A percentile compares a stretch with the other conserved stretches of the same genome.
Evolutionary conservation across 2,113 vertebrate species (phyloP).

Genomic region (Cepphus grylle): DNA sequence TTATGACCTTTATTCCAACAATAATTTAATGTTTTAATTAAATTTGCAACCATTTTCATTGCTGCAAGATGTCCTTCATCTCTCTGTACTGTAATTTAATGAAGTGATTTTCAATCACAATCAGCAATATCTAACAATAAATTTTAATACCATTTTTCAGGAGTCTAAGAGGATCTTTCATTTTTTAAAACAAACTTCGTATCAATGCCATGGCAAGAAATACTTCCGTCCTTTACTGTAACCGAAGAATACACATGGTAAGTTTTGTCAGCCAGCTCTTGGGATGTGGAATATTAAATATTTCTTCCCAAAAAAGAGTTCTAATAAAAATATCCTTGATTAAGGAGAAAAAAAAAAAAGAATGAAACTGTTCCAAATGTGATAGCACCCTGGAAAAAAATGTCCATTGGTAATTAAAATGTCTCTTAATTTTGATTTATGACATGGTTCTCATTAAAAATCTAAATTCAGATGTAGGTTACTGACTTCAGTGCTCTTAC

Average conservation of each 20-base stretch:
- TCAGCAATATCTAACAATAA: conserved; percentile 35
- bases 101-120: conserved; percentile 58
- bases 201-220: not conserved
- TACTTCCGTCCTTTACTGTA: not conserved
- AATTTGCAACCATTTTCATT: conserved; percentile 60
- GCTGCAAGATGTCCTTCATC: conserved; percentile 61
- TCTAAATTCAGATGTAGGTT: not conserved
- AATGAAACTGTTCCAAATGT: not conserved
- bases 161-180: not conserved
- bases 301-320: not conserved
- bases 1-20: conserved; percentile 70
- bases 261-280: not conserved
- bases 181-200: conserved; percentile 10
- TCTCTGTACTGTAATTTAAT: conserved; percentile 55
- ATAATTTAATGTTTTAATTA: conserved; percentile 75
- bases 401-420: not conserved
- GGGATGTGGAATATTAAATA: not conserved
- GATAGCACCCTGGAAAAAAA: not conserved
- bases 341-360: not conserved
- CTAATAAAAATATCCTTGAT: not conserved
- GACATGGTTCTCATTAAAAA: not conserved
- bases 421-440: not conserved
- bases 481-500: not conserved
- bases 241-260: not conserved
- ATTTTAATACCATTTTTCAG: conserved; percentile 43